Percentiles rank a stretch among this genome's conserved stretches.
phyloP scores from a whole-genome alignment of 2,797 vertebrate genomes.

The Phylloscopus collybita region DNA sequence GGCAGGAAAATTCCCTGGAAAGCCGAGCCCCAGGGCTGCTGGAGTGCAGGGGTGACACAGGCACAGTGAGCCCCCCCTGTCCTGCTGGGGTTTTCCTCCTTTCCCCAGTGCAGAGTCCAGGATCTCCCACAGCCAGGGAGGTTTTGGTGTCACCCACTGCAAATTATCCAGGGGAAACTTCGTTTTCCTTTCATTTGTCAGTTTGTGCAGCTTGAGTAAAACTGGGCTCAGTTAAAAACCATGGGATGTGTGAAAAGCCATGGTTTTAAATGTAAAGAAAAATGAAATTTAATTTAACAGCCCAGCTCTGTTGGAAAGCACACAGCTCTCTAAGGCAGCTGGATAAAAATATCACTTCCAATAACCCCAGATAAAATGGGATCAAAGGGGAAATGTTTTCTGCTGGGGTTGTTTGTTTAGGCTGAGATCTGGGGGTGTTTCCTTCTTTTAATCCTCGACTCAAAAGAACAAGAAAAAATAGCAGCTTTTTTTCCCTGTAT shows the following conservation, averaged over 20 bases:
- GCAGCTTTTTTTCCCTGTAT: not conserved
- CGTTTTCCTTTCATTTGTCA: not conserved
- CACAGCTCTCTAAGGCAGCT: accelerated
- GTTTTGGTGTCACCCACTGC: not conserved
- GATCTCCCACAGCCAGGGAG: accelerated
- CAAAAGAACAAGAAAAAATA: not conserved
- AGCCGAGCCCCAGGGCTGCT: accelerated
- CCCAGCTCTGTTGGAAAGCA: accelerated
- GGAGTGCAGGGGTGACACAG: accelerated
- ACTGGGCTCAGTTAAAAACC: not conserved
- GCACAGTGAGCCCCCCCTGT: accelerated
- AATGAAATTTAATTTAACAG: not conserved
- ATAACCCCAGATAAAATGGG: not conserved
- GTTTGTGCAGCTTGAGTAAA: not conserved
- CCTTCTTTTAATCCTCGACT: not conserved
- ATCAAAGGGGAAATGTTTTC: not conserved
- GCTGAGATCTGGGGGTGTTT: not conserved
- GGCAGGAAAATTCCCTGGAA: accelerated
- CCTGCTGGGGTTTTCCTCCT: not conserved
- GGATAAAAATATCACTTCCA: not conserved
- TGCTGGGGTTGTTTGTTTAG: not conserved
- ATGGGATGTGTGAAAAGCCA: accelerated
- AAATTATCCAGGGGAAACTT: not conserved
- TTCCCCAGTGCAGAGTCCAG: not conserved
- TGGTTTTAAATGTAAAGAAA: too few species aligned